Conservation (phyloP, 2,888 invertebrate genomes). For the Drosophila lutescens region DNA sequence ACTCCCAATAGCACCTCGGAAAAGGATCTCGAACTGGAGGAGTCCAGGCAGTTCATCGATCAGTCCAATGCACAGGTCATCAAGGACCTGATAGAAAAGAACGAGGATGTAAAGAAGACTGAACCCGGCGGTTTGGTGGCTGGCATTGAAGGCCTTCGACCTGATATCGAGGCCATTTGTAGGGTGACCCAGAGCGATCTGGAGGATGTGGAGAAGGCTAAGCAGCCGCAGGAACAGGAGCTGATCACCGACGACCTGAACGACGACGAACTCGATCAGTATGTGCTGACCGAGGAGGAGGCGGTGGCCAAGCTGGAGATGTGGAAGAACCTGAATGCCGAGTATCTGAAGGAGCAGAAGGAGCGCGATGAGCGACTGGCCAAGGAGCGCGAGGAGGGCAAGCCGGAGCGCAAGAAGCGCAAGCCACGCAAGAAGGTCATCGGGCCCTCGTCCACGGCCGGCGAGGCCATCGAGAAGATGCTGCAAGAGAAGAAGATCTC, state of each 20-base stretch:
- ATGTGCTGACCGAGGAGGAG: constrained; percentile 93
- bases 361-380: constrained; percentile 92
- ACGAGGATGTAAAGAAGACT: constrained; percentile 56
- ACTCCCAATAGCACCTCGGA: constrained; percentile 48
- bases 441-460: constrained; percentile 88
- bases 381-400: constrained; percentile 93
- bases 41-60: constrained; percentile 84
- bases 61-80: constrained; percentile 85
- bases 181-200: constrained; percentile 86
- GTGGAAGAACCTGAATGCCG: constrained; percentile 95
- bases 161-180: constrained; percentile 92
- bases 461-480: constrained; percentile 98
- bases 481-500: constrained; percentile 97
- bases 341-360: constrained; percentile 93
- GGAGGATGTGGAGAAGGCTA: constrained; percentile 83
- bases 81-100: constrained; percentile 82
- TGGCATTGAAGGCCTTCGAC: constrained; percentile 85
- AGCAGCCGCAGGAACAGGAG: constrained; percentile 63
- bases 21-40: constrained; percentile 82
- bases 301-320: constrained; percentile 91
- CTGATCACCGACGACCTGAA: constrained; percentile 91
- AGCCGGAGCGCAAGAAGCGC: constrained; percentile 91
- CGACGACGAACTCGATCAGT: constrained; percentile 94
- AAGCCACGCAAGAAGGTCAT: constrained; percentile 88
- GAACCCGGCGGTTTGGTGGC: constrained; percentile 41